These are phyloP conservation scores for Avahi laniger DNA, from an alignment of 2,797 vertebrate genomes.

Conservation along the genomic window DNA sequence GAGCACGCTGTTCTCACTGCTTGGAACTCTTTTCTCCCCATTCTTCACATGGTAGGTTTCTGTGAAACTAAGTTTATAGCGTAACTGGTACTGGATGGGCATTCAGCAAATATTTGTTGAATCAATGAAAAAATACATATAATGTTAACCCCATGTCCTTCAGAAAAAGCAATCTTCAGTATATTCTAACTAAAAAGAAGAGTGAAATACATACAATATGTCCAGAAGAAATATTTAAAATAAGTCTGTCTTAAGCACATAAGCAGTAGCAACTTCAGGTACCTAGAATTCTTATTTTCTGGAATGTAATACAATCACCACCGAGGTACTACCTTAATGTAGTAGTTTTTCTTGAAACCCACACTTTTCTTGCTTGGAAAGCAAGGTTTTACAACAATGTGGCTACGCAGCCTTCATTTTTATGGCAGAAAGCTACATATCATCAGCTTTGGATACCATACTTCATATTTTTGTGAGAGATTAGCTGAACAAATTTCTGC, in stretches of 20 bases:
- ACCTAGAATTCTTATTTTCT: slow-evolving; percentile 27
- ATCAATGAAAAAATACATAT: not conserved
- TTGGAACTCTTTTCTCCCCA: not conserved
- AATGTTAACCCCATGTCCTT: not conserved
- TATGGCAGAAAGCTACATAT: not conserved
- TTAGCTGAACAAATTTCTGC: not conserved
- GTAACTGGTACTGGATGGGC: not conserved
- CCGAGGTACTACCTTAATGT: not conserved
- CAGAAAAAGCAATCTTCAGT: not conserved
- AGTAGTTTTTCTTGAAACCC: slow-evolving; percentile 5
- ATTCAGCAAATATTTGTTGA: not conserved
- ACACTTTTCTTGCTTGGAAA: slow-evolving; percentile 16
- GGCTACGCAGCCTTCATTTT: not conserved
- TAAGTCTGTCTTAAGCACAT: not conserved
- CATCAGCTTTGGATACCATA: not conserved
- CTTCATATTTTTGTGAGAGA: not conserved
- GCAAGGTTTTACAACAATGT: not conserved
- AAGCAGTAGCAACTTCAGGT: not conserved
- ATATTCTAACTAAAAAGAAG: not conserved
- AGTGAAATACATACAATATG: not conserved
- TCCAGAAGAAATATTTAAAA: not conserved
- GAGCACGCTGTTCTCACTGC: not conserved
- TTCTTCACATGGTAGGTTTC: not conserved
- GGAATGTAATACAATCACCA: not conserved
- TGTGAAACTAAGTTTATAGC: not conserved